phyloP scores from a whole-genome alignment of 2,888 invertebrate species.

The Dryococelus australis region DNA sequence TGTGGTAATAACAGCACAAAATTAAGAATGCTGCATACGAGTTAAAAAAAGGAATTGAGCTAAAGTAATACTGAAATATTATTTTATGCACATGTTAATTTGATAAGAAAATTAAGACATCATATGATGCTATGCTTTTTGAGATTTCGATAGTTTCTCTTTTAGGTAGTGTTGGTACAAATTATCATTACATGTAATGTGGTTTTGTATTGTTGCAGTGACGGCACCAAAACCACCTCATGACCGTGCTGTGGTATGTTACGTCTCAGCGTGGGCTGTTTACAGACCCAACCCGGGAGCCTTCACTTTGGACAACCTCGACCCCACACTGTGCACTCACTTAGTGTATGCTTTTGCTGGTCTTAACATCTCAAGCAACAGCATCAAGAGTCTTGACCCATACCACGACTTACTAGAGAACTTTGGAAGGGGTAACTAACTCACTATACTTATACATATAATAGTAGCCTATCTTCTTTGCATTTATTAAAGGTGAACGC shows the following conservation, averaged over 20 bases:
- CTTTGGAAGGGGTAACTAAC: conserved; percentile 69
- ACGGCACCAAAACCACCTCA: conserved; percentile 23
- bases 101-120: no score
- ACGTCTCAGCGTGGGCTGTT: conserved; percentile 80
- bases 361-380: conserved; percentile 69
- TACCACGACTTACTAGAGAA: conserved; percentile 80
- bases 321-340: conserved; percentile 80
- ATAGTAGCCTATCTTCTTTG: conserved; percentile 23
- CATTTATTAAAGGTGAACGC: conserved; percentile 29
- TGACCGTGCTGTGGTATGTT: conserved; percentile 73
- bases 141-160: no score
- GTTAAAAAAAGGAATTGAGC: no score
- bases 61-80: no score
- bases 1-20: no score
- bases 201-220: neutral
- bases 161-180: no score
- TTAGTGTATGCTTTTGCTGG: conserved; percentile 85
- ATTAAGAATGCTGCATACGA: no score
- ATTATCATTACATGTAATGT: no score
- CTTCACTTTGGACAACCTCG: conserved; percentile 72
- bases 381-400: conserved; percentile 76
- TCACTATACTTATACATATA: neutral
- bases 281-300: conserved; percentile 73
- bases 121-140: no score
- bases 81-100: no score